phyloP scores from a whole-genome alignment of 2,797 vertebrate genomes.

The Hyperoplus immaculatus region DNA sequence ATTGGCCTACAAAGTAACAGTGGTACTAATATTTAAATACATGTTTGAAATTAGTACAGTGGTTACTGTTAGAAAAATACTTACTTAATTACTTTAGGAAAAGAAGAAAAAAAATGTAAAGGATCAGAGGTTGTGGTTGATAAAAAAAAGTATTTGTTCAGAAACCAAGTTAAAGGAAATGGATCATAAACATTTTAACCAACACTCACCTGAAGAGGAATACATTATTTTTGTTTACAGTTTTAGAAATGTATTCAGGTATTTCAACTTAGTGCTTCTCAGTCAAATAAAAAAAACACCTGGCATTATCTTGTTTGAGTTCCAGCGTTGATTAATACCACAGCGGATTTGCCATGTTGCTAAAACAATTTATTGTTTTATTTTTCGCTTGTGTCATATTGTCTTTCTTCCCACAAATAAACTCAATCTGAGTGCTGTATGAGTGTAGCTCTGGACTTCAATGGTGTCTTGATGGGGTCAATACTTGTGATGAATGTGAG shows the following conservation, averaged over 20 bases:
- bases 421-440: conserved; percentile 53
- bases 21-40: background rate
- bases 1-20: background rate
- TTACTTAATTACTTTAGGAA: background rate
- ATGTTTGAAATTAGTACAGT: background rate
- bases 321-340: conserved; percentile 30
- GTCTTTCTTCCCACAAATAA: conserved; percentile 47
- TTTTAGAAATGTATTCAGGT: background rate
- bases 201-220: background rate
- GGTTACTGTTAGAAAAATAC: background rate
- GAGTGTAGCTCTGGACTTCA: conserved; percentile 47
- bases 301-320: background rate
- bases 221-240: no score
- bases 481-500: conserved; percentile 64
- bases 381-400: conserved; percentile 36
- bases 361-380: background rate
- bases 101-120: background rate
- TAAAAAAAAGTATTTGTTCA: background rate
- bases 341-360: conserved; percentile 26
- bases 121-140: background rate
- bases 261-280: background rate
- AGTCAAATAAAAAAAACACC: conserved; percentile 6
- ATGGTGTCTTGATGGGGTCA: conserved; percentile 53
- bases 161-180: background rate
- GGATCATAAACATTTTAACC: background rate